Base-by-base conservation (phyloP, 2,888 invertebrate species). In the Patella depressa region DNA sequence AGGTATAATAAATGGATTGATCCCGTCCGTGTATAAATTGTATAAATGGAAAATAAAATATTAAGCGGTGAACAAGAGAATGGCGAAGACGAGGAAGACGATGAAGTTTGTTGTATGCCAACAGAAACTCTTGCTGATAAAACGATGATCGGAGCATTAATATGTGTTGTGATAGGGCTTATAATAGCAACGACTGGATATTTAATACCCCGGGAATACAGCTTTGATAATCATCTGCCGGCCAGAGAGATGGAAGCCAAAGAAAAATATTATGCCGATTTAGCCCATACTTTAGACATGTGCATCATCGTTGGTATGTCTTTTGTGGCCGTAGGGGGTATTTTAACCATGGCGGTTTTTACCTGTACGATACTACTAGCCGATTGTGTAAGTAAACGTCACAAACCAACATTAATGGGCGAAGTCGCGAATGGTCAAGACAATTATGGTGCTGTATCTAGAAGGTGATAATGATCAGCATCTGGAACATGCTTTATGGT, bases 241-340 rank as follows among this genome's bases (percentile, higher is more conserved):
- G 88, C 88, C 2, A 71, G 87, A 29, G 81, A 88, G 72, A 87
- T 86, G 86, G 88, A 88, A 78, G 72, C 79, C 1, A 84, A 85
- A n/a, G 87, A 86, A 75, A 78, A 83, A 9, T 82, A 84, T 76
- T 87, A 86, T 77, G 79, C 81, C 3, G 72, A 79, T 3, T 78
- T 87, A 45, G 78, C 82, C 7, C 78, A 79, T 53, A 72, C 72
- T 45, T 79, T 88, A 45, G 86, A 87, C 65, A 76, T 86, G 9
- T 82, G 83, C 77, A 81, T 87, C 24, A 77, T 85, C 14, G 75
- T 80, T 9, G 88, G 88, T 2, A 87, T 87, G 84, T 84, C 81
- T 1, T 82, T 85, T 72, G 79, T 87, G 9, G 83, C 85, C 0
- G 11, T 79, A 2, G 87, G 87, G 2, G 85, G 83, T 2, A 12